phyloP scores from a whole-genome alignment of 2,888 invertebrate genomes.

The Gymnosoma rotundatum region DNA sequence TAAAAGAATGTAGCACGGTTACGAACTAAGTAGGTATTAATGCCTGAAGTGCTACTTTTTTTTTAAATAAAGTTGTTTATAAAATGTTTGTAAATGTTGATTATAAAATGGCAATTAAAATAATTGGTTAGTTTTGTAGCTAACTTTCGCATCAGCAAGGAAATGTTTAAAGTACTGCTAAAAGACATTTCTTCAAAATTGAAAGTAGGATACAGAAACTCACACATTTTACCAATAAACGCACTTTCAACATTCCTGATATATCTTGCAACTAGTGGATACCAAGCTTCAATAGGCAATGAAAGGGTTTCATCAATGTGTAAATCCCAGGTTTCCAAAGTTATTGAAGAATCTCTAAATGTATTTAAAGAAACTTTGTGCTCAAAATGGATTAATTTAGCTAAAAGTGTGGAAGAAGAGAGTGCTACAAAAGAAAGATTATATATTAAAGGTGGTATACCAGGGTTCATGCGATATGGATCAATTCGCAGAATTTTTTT shows the following conservation, averaged over 20 bases:
- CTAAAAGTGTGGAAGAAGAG: background rate
- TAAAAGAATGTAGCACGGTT: no score
- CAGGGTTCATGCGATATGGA: no score
- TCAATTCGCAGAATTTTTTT: no score
- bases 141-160: background rate
- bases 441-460: background rate
- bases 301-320: background rate
- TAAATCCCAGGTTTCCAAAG: background rate
- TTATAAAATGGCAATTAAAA: no score
- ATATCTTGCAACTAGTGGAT: no score
- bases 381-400: background rate
- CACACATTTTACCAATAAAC: background rate
- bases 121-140: background rate
- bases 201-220: background rate
- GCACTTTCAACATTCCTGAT: background rate
- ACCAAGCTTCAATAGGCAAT: no score
- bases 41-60: no score
- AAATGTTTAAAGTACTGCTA: background rate
- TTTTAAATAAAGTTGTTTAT: no score
- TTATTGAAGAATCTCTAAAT: background rate
- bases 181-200: background rate
- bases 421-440: background rate
- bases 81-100: no score
- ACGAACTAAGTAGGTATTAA: no score
- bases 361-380: background rate